Evolutionary conservation across 1,140 invertebrate species (phyloP).

Genomic region (Grapholita molesta): DNA sequence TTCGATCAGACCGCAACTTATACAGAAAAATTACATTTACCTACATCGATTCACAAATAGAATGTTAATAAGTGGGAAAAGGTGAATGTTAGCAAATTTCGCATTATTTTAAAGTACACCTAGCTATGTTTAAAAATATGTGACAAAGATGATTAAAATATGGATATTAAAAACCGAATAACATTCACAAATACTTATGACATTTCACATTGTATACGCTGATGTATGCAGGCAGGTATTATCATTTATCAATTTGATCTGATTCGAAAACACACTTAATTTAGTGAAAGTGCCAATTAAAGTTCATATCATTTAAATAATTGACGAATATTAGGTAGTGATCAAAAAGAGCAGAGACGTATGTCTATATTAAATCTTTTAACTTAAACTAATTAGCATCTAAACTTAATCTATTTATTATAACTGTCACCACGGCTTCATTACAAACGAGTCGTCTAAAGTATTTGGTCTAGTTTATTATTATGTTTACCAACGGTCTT

Average conservation of each 20-base stretch:
- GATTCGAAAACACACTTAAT: slow-evolving; percentile 4
- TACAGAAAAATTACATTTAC: slow-evolving; percentile 18
- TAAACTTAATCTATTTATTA: slow-evolving; percentile 8
- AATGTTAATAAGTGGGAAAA: neutral
- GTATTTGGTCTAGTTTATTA: slow-evolving; percentile 17
- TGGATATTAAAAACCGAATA: neutral
- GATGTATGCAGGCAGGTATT: neutral
- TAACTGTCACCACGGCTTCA: slow-evolving; percentile 12
- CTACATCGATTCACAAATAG: slow-evolving; percentile 24
- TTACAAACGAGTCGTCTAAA: neutral
- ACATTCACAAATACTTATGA: neutral
- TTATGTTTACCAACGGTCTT: slow-evolving; percentile 9
- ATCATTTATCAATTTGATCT: slow-evolving; percentile 6
- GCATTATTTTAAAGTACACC: slow-evolving; percentile 4
- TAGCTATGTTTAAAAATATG: neutral
- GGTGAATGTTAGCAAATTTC: slow-evolving; percentile 5
- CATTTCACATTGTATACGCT: neutral
- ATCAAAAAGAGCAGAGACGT: slow-evolving; percentile 9
- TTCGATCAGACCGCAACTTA: slow-evolving; percentile 21
- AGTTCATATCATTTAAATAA: slow-evolving; percentile 14
- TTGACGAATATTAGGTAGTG: slow-evolving; percentile 16
- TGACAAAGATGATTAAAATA: neutral
- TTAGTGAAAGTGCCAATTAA: slow-evolving; percentile 12
- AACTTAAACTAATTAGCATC: slow-evolving; percentile 1
- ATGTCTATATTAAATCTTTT: slow-evolving; percentile 1